Base-by-base conservation (phyloP, 2,888 invertebrate species). In the Ischnura elegans region DNA sequence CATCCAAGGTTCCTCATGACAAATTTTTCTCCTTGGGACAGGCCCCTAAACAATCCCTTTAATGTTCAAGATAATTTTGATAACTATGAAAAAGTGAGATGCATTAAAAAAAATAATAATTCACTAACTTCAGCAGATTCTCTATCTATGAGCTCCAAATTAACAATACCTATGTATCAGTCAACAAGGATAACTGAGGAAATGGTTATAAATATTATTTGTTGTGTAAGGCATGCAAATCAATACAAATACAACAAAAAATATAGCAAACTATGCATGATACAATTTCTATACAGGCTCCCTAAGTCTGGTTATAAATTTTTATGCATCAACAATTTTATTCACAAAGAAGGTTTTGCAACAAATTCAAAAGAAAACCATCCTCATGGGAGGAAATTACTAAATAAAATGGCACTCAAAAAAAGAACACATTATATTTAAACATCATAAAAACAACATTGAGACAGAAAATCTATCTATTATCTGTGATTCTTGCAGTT, bases 321-420 rank as follows among this genome's bases (percentile, higher is more conserved):
- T 66, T 66, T 2, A 29, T 6, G 29, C 8, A 29, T 66, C 8
- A 3, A 21, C 13, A 0, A n/a, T 76, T 76, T 76, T 76, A 36
- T 25, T 16, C 36, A 36, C 25, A 36, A 2, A 76, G 16, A 36
- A 76, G 36, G 90, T 90, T 90, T 61, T 61, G 90, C 90, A 90
- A 90, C 66, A 61, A 66, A 66, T 90, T 25, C 42, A 55, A 16
- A 76, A 36, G 10, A 36, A 76, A 76, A 76, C 76, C 16, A 13
- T 25, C 61, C 8, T 61, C 13, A 29, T 25, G 76, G 76, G 29
- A 76, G 36, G 76, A 36, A 25, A 36, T 36, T 76, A 36, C 36
- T 13, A 29, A 29, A 76, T 36, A 76, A 76, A 76, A 76, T 76
- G 13, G 10, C 76, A 76, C 76, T 76, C 29, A 10, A 36, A 76